These are phyloP conservation scores for Drosophila monieri DNA, from an alignment of 2,888 invertebrate genomes.

Conservation along the genomic window DNA sequence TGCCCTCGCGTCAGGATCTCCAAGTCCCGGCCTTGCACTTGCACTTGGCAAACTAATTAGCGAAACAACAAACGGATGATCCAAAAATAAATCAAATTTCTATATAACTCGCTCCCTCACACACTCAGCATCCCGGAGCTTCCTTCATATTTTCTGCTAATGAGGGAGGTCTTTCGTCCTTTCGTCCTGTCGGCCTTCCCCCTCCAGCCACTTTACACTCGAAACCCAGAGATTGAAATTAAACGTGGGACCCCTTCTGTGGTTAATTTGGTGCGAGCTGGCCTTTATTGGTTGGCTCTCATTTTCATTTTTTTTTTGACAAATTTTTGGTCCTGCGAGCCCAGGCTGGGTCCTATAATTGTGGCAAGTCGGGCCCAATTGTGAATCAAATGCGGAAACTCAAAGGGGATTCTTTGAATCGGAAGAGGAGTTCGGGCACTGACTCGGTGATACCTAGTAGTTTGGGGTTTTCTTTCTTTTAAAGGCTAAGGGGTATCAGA, in stretches of 20 bases:
- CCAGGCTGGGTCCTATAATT: too few relatives aligned
- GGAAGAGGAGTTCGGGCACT: too few relatives aligned
- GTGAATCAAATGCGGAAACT: too few relatives aligned
- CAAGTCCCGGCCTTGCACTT: conserved; percentile 1
- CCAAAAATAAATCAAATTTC: neutral
- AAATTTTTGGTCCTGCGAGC: neutral
- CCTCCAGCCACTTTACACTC: neutral
- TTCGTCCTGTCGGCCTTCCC: too few relatives aligned
- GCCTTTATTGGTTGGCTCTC: neutral
- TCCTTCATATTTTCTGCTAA: neutral
- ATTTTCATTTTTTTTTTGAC: neutral
- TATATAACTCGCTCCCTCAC: neutral
- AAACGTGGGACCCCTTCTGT: neutral
- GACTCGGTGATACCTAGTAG: too few relatives aligned
- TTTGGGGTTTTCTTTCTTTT: too few relatives aligned
- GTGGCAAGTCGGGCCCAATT: too few relatives aligned
- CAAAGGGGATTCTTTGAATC: too few relatives aligned
- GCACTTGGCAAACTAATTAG: conserved; percentile 10
- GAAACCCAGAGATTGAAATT: neutral
- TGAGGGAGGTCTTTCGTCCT: neutral
- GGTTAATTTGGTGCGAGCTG: neutral
- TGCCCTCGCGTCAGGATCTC: conserved; percentile 1
- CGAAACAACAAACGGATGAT: neutral
- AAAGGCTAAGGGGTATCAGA: too few relatives aligned
- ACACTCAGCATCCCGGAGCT: too few relatives aligned